These are phyloP conservation scores for Thunnus albacares DNA, from an alignment of 2,797 vertebrate species.

Conservation along the genomic window DNA sequence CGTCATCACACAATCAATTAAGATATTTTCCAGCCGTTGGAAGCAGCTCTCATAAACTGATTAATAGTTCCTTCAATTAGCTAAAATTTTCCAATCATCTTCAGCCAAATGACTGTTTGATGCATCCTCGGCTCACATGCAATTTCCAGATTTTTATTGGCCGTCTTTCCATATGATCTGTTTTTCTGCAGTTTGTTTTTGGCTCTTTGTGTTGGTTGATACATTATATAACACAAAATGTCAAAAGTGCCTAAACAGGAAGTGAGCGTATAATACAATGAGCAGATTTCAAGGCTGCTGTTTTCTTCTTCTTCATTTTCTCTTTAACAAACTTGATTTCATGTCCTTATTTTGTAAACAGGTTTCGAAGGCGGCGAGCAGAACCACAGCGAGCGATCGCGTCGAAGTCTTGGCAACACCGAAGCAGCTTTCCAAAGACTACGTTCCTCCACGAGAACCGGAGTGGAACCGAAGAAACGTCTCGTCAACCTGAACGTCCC, in stretches of 20 bases:
- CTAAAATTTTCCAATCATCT: slow-evolving; percentile 18
- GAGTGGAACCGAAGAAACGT: slow-evolving; percentile 61
- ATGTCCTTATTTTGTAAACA: slow-evolving; percentile 43
- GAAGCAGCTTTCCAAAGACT: slow-evolving; percentile 76
- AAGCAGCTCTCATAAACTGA: slow-evolving; percentile 4
- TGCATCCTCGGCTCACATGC: not conserved
- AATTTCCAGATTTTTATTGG: not conserved
- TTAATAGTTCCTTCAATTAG: not conserved
- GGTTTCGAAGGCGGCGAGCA: slow-evolving; percentile 78
- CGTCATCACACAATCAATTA: not conserved
- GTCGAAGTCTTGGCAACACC: slow-evolving; percentile 77
- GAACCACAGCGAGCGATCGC: slow-evolving; percentile 69
- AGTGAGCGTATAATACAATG: not conserved
- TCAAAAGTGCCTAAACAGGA: not conserved
- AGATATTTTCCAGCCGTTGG: slow-evolving; percentile 34
- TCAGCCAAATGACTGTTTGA: not conserved
- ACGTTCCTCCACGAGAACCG: slow-evolving; percentile 64
- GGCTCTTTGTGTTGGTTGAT: not conserved
- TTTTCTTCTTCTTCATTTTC: not conserved
- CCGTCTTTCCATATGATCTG: not conserved
- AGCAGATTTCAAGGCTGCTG: not conserved
- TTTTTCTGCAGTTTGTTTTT: slow-evolving; percentile 2
- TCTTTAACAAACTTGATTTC: not conserved
- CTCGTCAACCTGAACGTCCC: not conserved
- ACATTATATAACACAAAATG: not conserved